phyloP scores from a whole-genome alignment of 2,113 vertebrate genomes.

The Bolborhynchus lineola region DNA sequence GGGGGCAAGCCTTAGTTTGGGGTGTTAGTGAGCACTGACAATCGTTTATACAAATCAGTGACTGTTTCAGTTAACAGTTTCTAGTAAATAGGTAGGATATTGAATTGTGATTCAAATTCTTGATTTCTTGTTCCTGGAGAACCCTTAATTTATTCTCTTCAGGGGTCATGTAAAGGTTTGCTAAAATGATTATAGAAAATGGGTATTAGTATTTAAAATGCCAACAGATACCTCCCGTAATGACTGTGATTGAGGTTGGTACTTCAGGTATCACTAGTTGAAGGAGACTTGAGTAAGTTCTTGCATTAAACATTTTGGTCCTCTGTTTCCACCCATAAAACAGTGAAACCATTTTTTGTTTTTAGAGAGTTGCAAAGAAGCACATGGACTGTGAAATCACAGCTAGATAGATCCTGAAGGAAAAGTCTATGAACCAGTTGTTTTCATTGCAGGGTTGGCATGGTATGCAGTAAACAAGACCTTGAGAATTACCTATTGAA shows the following conservation, averaged over 20 bases:
- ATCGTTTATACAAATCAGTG: not conserved
- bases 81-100: not conserved
- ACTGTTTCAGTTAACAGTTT: not conserved
- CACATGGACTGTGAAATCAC: not conserved
- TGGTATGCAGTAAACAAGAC: slow-evolving; percentile 2
- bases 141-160: not conserved
- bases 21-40: not conserved
- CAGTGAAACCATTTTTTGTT: not conserved
- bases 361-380: not conserved
- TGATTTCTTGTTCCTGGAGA: not conserved
- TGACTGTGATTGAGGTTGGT: not conserved
- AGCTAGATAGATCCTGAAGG: not conserved
- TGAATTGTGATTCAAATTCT: not conserved
- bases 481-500: not conserved
- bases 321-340: not conserved
- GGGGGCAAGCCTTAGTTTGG: not conserved
- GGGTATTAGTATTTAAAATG: not conserved
- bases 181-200: not conserved
- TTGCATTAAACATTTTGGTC: not conserved
- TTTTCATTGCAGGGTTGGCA: slow-evolving; percentile 24
- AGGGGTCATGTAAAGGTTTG: not conserved
- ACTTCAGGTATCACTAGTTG: not conserved
- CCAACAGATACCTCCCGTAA: not conserved
- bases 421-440: not conserved
- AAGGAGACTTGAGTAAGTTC: not conserved